Base-by-base conservation (phyloP, 1,140 invertebrate genomes). In the Drosophila elegans region DNA sequence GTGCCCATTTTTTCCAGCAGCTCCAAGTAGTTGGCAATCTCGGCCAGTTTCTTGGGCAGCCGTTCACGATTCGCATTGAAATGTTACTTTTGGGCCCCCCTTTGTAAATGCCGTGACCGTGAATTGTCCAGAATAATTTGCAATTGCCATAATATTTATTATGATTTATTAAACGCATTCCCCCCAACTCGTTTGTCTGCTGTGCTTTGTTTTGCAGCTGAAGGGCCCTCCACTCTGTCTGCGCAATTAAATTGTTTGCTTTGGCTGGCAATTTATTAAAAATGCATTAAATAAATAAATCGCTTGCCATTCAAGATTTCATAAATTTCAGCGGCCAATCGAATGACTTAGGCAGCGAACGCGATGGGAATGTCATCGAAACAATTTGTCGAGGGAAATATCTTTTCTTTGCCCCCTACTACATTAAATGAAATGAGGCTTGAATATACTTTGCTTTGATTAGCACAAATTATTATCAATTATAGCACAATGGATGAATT, bases 131-230 rank as follows among this genome's bases (percentile, higher is more conserved):
- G 74, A 88, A 88, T 86, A 85, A 86, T 86, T 86, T 86, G 78
- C 82, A 86, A 86, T 88, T 86, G 83, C 82, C 83, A 88, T 86
- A 86, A 86, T 88, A 86, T 86, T 88, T 78, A 74, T 54, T 80
- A 72, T 84, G 81, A 84, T 84, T 84, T 84, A 85, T 84, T 84
- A 80, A 84, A 84, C 77, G 81, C 77, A 77, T 80, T 77, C 73
- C 53, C 55, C 54, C 45, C 42, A 27, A 41, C 41, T 56, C 34
- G 57, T 42, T 64, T 54, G 45, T 45, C 60, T 21, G 45, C 16
- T 21, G 16, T 21, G 16, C 16, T 21, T 5, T 32, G 36, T 51
- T 49, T 32, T 29, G 42, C 49, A 53, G 59, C 56, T 49, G 16
- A 71, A 85, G 83, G 82, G 82, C 79, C 73, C 82, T 85, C 74